Conservation (phyloP, 2,888 invertebrate genomes). For the Apodemia mormo region DNA sequence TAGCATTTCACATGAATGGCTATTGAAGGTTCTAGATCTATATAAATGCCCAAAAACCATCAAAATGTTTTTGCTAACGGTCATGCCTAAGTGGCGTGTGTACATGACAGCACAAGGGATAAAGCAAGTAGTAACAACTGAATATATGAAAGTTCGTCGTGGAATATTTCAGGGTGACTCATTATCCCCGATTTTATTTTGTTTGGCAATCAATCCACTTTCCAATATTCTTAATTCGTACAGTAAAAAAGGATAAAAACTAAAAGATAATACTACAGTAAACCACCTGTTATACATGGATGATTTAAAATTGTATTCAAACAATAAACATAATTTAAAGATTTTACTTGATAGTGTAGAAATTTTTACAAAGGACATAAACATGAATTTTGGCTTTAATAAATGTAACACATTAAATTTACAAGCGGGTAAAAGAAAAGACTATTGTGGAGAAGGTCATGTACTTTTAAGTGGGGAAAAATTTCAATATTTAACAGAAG, state of each 20-base stretch:
- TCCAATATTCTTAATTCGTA: constrained; percentile 32
- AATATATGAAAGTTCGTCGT: too few relatives aligned
- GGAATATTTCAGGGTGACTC: not conserved
- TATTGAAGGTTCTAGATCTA: too few relatives aligned
- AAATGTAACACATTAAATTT: constrained; percentile 27
- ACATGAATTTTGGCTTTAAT: constrained; percentile 15
- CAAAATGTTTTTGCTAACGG: too few relatives aligned
- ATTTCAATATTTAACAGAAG: constrained; percentile 21
- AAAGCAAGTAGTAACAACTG: too few relatives aligned
- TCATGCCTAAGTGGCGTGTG: too few relatives aligned
- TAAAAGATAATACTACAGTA: constrained; percentile 27
- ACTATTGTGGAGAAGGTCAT: not conserved
- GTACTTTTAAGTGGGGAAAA: constrained; percentile 26
- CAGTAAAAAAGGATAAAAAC: constrained; percentile 30
- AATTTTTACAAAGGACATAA: too few relatives aligned
- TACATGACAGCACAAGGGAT: too few relatives aligned
- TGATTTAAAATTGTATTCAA: constrained; percentile 27
- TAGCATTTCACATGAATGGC: too few relatives aligned
- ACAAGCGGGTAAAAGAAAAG: not conserved
- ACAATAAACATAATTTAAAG: too few relatives aligned
- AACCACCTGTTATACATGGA: constrained; percentile 37
- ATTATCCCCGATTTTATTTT: constrained; percentile 30
- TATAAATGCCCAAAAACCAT: too few relatives aligned
- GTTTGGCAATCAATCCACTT: constrained; percentile 32
- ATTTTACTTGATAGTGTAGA: too few relatives aligned